Evolutionary conservation across 2,888 invertebrate species (phyloP), one percentile per base, ranked within the genome.

Genomic region (Limenitis camilla): DNA sequence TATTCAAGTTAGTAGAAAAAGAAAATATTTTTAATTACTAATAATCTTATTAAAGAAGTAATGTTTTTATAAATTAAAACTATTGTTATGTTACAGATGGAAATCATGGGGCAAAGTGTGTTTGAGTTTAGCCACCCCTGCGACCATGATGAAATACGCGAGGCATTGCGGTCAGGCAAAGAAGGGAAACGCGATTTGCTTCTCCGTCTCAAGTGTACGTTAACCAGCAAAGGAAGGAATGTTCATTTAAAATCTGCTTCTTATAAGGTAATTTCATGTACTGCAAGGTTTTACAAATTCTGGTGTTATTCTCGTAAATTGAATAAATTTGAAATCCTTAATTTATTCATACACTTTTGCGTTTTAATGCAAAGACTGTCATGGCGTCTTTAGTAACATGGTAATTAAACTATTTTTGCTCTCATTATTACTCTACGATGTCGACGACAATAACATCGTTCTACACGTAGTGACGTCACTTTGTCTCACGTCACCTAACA

Each of bases 81-180:
- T 38, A 9, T 9, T 65, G 63, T 60, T 54, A 40, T 33, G 58
- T 87, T 91, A 40, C 83, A 98, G 98, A 93, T 97, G 89, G 98
- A 98, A 77, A 90, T 98, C 73, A 93, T 98, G 91, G 98, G 98
- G 1, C 96, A 97, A 74, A 96, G 94, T 72, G 91, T 98, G 38
- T 96, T 92, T 81, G 98, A 98, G 71, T 98, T 96, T 81, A 93
- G 94, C 58, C 98, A 98, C 79, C 96, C 96, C 4, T 96, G 97
- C 74, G 99, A 99, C 81, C 97, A 98, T 72, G 95, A 95, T 31
- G 98, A 98, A 81, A 91, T 98, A 32, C 89, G 90, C 38, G 91
- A 91, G 49, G 88, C 90, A 0, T 75, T 91, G 7, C 90, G 90
- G 54, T 69, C 82, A 1, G 84, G 68, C 43, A 73, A 73, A 29